A percentile compares a stretch with the other conserved stretches of the same genome.
These are phyloP conservation scores for Brachypodius melanocephalos DNA, from an alignment of 2,113 vertebrate genomes.

Conservation along the genomic window DNA sequence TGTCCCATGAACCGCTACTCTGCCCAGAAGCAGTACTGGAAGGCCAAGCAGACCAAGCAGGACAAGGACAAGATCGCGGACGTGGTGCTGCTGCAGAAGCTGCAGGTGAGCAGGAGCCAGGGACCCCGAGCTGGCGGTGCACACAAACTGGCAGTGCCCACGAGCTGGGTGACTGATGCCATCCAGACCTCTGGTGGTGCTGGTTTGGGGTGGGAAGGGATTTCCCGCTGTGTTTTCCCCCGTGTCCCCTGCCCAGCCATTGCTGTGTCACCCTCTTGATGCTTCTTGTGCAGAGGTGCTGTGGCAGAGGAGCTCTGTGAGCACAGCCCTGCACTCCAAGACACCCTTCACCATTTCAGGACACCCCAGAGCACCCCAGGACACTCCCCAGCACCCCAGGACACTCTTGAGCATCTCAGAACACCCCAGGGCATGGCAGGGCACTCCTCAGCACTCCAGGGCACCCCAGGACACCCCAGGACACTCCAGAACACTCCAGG, in stretches of 20 bases:
- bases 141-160: background rate
- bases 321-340: background rate
- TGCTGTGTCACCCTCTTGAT: background rate
- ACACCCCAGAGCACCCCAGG: background rate
- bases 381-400: background rate
- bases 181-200: background rate
- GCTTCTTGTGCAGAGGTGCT: background rate
- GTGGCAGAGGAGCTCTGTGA: background rate
- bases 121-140: background rate
- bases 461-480: background rate
- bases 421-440: background rate
- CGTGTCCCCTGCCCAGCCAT: rapidly evolving
- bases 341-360: background rate
- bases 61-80: constrained; percentile 97
- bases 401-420: background rate
- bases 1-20: constrained; percentile 99
- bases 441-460: background rate
- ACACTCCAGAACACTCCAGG: background rate
- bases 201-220: background rate
- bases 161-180: rapidly evolving
- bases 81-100: constrained; percentile 90
- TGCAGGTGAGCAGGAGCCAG: constrained; percentile 78
- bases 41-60: constrained; percentile 96
- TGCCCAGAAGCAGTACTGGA: constrained; percentile 98
- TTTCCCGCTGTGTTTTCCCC: background rate